A percentile compares a stretch with the other conserved stretches of the same genome.
phyloP scores from a whole-genome alignment of 2,113 vertebrate genomes.

The Ctenomys sociabilis region DNA sequence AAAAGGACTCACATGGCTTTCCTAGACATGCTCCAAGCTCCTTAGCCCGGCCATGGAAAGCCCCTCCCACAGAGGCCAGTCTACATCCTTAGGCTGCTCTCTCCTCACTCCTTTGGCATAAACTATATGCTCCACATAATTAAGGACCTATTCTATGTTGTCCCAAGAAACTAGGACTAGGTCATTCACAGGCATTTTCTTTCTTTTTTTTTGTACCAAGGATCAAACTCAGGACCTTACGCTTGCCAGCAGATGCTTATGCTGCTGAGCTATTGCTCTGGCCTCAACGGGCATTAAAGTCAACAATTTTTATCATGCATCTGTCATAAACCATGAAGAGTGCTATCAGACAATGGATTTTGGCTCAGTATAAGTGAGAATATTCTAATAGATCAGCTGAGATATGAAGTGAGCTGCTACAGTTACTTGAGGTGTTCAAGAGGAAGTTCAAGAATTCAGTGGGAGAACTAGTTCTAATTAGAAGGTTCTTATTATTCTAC shows the following conservation, averaged over 20 bases:
- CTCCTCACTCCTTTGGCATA: background rate
- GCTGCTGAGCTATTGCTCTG: too few relatives aligned
- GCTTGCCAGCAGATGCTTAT: too few relatives aligned
- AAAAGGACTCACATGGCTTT: background rate
- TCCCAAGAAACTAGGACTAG: background rate
- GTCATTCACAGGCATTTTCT: background rate
- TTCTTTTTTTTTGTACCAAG: too few relatives aligned
- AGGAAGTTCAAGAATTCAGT: background rate
- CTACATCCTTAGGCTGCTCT: background rate
- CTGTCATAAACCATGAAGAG: background rate
- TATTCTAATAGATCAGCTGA: background rate
- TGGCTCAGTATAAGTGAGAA: background rate
- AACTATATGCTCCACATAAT: background rate
- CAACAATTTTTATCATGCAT: background rate
- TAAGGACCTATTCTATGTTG: background rate
- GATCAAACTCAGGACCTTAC: too few relatives aligned
- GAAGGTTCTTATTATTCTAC: background rate
- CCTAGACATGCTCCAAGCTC: background rate
- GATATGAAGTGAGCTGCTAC: background rate
- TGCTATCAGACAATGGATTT: background rate
- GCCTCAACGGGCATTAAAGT: background rate
- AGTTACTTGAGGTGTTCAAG: background rate
- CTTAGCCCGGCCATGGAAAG: background rate
- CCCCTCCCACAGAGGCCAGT: background rate
- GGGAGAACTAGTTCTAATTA: background rate